These are phyloP conservation scores for Rhagium mordax DNA, from an alignment of 2,888 invertebrate species.

Conservation along the genomic window DNA sequence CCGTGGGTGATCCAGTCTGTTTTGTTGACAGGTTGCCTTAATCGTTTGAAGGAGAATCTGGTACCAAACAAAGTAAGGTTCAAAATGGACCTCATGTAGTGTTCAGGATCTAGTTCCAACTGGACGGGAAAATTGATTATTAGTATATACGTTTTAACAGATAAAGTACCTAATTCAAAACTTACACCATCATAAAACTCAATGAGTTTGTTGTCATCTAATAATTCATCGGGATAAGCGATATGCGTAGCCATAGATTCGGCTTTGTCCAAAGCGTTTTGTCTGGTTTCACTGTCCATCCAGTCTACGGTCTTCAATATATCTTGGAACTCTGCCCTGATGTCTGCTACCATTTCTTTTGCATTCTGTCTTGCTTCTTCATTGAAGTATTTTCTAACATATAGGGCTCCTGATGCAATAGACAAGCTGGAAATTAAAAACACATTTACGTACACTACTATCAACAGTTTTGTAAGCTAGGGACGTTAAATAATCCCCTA, in stretches of 20 bases:
- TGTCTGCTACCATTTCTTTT: constrained; percentile 89
- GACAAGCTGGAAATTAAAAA: constrained; percentile 73
- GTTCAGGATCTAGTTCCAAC: constrained; percentile 80
- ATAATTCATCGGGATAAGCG: constrained; percentile 92
- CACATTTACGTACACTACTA: background rate
- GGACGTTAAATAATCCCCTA: no score
- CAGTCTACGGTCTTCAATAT: constrained; percentile 87
- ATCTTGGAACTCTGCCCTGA: constrained; percentile 85
- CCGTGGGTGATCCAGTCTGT: constrained; percentile 91
- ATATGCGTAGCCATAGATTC: constrained; percentile 90
- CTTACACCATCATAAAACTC: constrained; percentile 83
- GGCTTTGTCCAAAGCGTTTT: constrained; percentile 85
- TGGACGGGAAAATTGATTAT: constrained; percentile 61
- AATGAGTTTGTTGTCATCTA: constrained; percentile 85
- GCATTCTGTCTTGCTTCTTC: constrained; percentile 88
- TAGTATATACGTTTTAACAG: background rate
- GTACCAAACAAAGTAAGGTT: constrained; percentile 87
- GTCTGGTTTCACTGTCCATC: constrained; percentile 92
- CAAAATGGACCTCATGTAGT: constrained; percentile 83
- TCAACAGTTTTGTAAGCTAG: no score
- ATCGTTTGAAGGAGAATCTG: constrained; percentile 83
- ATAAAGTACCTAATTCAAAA: constrained; percentile 18
- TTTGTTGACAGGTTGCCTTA: constrained; percentile 86
- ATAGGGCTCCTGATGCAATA: constrained; percentile 86
- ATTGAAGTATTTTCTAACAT: constrained; percentile 90